Base-by-base conservation (phyloP, 2,888 invertebrate genomes). In the Drosophila prostipennis region DNA sequence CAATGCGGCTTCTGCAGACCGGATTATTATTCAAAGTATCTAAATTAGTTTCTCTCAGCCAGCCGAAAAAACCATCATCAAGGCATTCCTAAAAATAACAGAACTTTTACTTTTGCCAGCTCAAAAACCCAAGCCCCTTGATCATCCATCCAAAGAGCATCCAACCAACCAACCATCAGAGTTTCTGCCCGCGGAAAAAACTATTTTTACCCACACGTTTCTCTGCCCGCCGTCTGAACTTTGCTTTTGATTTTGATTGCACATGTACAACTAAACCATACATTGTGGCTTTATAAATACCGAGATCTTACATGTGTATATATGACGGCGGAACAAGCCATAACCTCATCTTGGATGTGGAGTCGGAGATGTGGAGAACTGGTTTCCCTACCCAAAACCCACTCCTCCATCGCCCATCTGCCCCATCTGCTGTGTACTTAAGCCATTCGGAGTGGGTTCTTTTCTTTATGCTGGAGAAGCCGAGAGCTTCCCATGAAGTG, bases 101-200 rank as follows among this genome's bases (percentile, higher is more conserved):
- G 77, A 87, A 85, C 88, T 82, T 87, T 82, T 82, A 82, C 81
- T 82, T 82, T 82, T 82, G 80, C 75, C 77, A 78, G 54, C 64
- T 72, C 58, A 56, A 49, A 54, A 72, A 72, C n/a, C 37, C 14
- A 8, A 19, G 6, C 42, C 42, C 42, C 29, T 16, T 11, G 46
- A 46, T 46, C 46, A 46, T 46, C 46, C 46, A 46, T 14, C 46
- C 46, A 46, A 16, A 61, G 46, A 48, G 34, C 46, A 46, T 42
- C 29, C 64, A 68, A 13, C n/a, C 37, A 52, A 29, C 29, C 65
- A 40, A 11, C 32, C 61, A 42, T 48, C 40, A 45, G 72, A 56
- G 8, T 49, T 29, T 37, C 39, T 40, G 54, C 23, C 54, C 40
- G 58, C 54, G 54, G 40, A 49, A 72, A 49, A 69, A 56, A 80